Conservation (phyloP, 2,113 vertebrate species). For the Cryptoleucopteryx plumbea region DNA sequence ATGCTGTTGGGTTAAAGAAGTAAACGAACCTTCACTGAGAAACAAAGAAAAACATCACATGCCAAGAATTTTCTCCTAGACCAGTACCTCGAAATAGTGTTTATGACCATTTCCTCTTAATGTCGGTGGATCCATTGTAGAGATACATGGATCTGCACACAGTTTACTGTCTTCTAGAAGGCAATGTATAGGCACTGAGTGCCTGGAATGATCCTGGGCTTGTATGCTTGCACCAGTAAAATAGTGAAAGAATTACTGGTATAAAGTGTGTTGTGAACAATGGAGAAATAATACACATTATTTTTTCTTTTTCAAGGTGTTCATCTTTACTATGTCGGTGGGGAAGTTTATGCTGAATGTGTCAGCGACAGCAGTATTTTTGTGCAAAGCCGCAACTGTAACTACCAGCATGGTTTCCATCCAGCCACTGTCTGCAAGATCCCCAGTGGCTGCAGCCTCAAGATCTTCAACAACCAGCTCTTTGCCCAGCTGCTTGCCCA, state of each 20-base stretch:
- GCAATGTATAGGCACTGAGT: neutral
- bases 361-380: conserved; percentile 99
- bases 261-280: neutral
- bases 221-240: neutral
- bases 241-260: neutral
- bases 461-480: conserved; percentile 99
- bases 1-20: neutral
- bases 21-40: neutral
- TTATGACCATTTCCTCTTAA: neutral
- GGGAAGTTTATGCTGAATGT: conserved; percentile 95
- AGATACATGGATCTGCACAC: neutral
- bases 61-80: neutral
- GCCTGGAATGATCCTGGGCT: neutral
- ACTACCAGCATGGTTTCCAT: conserved; percentile 97
- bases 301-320: conserved; percentile 74
- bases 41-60: neutral
- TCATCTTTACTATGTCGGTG: conserved; percentile 93
- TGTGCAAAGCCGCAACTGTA: conserved; percentile 98
- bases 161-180: neutral
- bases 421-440: conserved; percentile 96
- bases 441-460: conserved; percentile 96
- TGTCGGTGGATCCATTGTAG: neutral
- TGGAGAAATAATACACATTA: neutral
- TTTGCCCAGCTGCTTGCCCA: conserved; percentile 95
- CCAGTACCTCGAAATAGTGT: neutral